A percentile compares a stretch with the other conserved stretches of the same genome.
phyloP scores from a whole-genome alignment of 1,140 invertebrate genomes.

The Pseudomyrmex flavicornis region DNA sequence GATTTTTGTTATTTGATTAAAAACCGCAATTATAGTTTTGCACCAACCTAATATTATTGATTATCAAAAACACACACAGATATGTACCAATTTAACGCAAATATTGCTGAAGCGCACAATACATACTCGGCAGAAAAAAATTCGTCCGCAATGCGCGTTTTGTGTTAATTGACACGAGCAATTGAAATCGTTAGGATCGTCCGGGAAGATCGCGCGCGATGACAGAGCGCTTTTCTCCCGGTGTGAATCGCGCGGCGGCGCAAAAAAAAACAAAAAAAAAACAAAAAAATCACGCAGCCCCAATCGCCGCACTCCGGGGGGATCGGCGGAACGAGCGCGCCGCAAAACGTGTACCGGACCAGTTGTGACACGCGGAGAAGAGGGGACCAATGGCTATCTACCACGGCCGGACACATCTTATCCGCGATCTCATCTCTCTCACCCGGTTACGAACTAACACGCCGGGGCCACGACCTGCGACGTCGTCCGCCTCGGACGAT shows the following conservation, averaged over 20 bases:
- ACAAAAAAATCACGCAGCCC: slow-evolving; percentile 30
- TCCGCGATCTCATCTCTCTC: slow-evolving; percentile 79
- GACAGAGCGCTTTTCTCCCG: slow-evolving; percentile 9
- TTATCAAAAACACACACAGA: too few species aligned
- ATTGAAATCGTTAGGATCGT: not conserved
- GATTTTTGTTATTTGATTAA: too few species aligned
- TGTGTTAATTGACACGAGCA: slow-evolving; percentile 19
- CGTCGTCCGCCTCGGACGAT: slow-evolving; percentile 68
- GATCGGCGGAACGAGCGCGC: slow-evolving; percentile 57
- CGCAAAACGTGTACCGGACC: slow-evolving; percentile 65
- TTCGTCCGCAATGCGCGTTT: not conserved
- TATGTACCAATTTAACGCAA: too few species aligned
- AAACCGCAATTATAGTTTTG: too few species aligned
- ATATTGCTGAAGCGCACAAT: too few species aligned
- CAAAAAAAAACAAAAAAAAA: slow-evolving; percentile 34
- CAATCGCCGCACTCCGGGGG: slow-evolving; percentile 20
- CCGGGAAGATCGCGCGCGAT: slow-evolving; percentile 11
- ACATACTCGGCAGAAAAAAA: not conserved
- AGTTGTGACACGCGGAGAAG: slow-evolving; percentile 71
- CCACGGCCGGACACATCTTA: slow-evolving; percentile 79
- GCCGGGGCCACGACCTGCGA: slow-evolving; percentile 70
- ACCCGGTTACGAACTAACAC: slow-evolving; percentile 78
- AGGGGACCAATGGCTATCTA: slow-evolving; percentile 79
- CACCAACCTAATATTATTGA: too few species aligned
- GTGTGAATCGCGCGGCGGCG: slow-evolving; percentile 42